Percentiles rank a stretch among this genome's conserved stretches.
Evolutionary conservation across 2,113 vertebrate species (phyloP).

Genomic region (Enhydra lutris): DNA sequence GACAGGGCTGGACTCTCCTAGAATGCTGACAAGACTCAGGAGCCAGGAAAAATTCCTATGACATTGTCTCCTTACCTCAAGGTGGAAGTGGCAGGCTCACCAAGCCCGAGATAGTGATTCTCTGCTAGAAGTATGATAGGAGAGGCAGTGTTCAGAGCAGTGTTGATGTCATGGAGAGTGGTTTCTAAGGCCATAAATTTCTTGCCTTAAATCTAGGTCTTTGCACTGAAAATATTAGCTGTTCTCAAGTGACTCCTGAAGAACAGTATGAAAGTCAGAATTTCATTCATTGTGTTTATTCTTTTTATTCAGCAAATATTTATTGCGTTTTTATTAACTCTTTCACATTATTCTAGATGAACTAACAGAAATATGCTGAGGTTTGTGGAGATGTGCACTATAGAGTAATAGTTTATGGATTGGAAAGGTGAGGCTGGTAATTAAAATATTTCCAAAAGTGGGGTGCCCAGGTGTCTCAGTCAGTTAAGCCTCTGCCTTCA

Average conservation of each 20-base stretch:
- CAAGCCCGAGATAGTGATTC: not conserved
- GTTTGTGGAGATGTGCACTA: not conserved
- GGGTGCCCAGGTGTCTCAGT: no score
- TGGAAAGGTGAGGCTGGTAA: not conserved
- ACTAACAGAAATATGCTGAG: not conserved
- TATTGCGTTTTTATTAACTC: not conserved
- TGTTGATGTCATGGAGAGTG: not conserved
- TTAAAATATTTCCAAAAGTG: not conserved
- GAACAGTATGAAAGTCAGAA: not conserved
- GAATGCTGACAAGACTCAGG: not conserved
- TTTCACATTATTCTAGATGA: not conserved
- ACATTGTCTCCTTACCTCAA: not conserved
- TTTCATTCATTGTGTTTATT: not conserved
- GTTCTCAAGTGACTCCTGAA: not conserved
- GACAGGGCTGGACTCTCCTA: not conserved
- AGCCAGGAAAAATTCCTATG: not conserved
- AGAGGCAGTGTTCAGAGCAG: not conserved
- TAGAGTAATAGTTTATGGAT: not conserved
- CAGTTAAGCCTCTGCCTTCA: no score
- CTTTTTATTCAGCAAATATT: not conserved
- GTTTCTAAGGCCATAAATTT: not conserved
- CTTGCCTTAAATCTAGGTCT: not conserved
- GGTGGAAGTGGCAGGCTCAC: not conserved
- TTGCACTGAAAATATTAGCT: not conserved
- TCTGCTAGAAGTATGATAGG: not conserved